phyloP scores from a whole-genome alignment of 2,113 vertebrate genomes.

The Regulus satrapa region DNA sequence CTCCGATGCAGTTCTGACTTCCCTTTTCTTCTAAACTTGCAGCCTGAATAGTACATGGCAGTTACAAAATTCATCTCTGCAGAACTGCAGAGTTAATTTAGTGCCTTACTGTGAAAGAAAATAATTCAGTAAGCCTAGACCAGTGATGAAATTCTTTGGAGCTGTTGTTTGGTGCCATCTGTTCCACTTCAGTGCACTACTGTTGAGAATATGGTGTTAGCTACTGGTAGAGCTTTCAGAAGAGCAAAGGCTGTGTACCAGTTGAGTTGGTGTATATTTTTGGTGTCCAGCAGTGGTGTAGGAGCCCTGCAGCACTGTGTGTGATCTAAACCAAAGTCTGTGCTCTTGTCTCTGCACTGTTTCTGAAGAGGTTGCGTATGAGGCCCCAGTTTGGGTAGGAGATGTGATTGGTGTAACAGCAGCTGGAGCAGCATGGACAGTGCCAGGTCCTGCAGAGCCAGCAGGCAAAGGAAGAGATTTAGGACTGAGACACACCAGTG shows the following conservation, averaged over 20 bases:
- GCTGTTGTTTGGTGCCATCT: not conserved
- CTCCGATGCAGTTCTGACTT: not conserved
- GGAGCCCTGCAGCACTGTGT: not conserved
- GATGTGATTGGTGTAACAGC: not conserved
- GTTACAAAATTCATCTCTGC: not conserved
- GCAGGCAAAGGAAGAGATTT: not conserved
- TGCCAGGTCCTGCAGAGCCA: not conserved
- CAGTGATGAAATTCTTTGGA: not conserved
- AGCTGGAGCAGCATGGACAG: not conserved
- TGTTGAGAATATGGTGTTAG: not conserved
- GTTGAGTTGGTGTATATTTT: not conserved
- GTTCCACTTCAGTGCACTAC: not conserved
- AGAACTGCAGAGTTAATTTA: not conserved
- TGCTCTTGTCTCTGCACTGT: not conserved
- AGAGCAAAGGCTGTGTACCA: not conserved
- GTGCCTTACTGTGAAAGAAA: not conserved
- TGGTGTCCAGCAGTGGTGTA: not conserved
- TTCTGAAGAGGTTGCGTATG: not conserved
- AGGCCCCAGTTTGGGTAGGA: not conserved
- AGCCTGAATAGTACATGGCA: not conserved
- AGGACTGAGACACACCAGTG: not conserved
- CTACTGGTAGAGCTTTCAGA: not conserved
- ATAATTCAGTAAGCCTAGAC: not conserved
- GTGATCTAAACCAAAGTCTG: not conserved
- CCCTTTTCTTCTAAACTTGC: not conserved